Conservation (phyloP, 2,797 vertebrate species). For the Notamacropus eugenii region DNA sequence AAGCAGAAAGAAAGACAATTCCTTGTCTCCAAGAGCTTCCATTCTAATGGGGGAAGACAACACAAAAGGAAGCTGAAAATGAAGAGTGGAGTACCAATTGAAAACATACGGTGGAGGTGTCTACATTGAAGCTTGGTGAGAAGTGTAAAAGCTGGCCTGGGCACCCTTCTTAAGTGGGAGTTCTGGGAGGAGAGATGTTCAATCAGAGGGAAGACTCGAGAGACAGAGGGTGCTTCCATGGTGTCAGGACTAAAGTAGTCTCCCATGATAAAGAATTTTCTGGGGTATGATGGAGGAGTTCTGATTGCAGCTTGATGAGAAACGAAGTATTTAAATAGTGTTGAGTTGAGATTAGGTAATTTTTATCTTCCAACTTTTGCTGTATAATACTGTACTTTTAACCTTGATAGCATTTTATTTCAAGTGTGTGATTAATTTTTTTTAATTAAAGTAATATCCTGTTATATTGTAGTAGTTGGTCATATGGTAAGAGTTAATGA, state of each 20-base stretch:
- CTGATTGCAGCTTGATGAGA: neutral
- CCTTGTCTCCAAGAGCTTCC: neutral
- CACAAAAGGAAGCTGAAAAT: neutral
- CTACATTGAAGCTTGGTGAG: neutral
- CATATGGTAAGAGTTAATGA: neutral
- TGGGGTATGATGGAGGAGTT: neutral
- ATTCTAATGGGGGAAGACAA: neutral
- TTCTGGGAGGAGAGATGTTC: neutral
- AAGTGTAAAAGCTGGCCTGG: neutral
- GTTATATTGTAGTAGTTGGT: neutral
- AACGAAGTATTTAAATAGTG: neutral
- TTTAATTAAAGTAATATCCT: neutral
- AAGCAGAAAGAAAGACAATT: neutral
- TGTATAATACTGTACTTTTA: neutral
- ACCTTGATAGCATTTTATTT: neutral
- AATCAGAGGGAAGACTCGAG: neutral
- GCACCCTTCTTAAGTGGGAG: neutral
- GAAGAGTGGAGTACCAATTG: neutral
- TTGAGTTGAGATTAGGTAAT: neutral
- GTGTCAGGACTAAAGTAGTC: neutral
- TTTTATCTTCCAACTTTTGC: neutral
- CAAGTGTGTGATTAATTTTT: neutral
- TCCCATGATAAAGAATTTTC: neutral
- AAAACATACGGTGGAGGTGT: neutral
- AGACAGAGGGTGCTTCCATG: neutral